Evolutionary conservation across 2,797 vertebrate genomes (phyloP).

Genomic region (Anomalospiza imberbis): DNA sequence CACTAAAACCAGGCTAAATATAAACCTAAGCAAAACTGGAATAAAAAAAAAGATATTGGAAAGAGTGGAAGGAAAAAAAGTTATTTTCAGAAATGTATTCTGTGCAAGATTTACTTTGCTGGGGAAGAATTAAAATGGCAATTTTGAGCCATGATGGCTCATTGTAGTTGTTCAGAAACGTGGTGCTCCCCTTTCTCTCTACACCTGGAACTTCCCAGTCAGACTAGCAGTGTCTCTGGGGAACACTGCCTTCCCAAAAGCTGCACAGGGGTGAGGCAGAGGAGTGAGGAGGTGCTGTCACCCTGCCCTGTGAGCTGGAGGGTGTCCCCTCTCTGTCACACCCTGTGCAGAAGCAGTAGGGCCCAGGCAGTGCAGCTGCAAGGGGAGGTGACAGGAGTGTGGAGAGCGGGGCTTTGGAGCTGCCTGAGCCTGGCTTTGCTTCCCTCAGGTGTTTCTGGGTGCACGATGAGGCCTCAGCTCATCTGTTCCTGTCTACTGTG

Average conservation of each 20-base stretch:
- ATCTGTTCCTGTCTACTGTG: background rate
- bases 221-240: background rate
- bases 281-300: background rate
- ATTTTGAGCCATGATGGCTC: background rate
- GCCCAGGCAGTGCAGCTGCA: background rate
- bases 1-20: background rate
- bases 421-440: background rate
- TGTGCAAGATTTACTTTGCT: background rate
- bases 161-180: fast-evolving
- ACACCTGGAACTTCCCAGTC: background rate
- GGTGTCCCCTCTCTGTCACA: background rate
- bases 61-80: background rate
- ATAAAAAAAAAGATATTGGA: background rate
- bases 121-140: background rate
- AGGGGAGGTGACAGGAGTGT: background rate
- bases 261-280: background rate
- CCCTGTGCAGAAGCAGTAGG: background rate
- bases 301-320: background rate
- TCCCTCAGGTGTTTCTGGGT: background rate
- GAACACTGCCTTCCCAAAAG: background rate
- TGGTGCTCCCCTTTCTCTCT: background rate
- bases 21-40: background rate
- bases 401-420: background rate
- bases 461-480: background rate
- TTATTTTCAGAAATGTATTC: background rate